Conservation (phyloP, 2,113 vertebrate species). For the Tragulus kanchil region DNA sequence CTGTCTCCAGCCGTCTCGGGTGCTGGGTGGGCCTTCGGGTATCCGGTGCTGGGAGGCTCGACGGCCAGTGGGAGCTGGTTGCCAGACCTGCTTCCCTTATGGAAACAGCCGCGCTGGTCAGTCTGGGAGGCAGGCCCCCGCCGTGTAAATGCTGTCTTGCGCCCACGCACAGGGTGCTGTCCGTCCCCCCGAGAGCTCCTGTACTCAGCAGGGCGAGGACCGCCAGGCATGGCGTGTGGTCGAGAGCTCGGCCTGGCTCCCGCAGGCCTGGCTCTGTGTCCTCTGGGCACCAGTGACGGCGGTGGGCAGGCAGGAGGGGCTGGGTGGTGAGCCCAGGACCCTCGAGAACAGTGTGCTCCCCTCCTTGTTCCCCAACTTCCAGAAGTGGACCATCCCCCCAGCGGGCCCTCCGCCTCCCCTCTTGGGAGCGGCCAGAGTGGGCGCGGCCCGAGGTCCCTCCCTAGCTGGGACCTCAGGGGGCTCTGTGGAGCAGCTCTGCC, state of each 20-base stretch:
- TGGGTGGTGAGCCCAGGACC: not conserved
- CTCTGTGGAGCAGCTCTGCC: too few species aligned
- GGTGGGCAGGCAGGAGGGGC: not conserved
- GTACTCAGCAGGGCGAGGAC: not conserved
- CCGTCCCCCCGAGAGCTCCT: not conserved
- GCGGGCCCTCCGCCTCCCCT: not conserved
- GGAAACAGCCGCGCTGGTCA: accelerated
- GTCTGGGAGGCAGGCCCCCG: not conserved
- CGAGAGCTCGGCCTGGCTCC: not conserved
- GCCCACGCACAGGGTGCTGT: accelerated
- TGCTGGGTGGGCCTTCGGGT: not conserved
- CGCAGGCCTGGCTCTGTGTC: not conserved
- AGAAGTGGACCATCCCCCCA: not conserved
- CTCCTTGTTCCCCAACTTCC: not conserved
- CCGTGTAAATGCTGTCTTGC: not conserved
- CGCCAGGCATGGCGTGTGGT: not conserved
- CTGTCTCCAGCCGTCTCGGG: not conserved
- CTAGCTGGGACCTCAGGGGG: not conserved
- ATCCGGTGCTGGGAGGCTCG: not conserved
- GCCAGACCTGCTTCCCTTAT: not conserved
- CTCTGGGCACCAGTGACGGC: too few species aligned
- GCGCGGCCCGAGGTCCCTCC: not conserved
- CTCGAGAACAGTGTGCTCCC: not conserved
- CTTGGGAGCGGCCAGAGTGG: not conserved
- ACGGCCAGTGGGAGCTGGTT: not conserved